These are phyloP conservation scores for Tragulus kanchil DNA, from an alignment of 2,113 vertebrate species.

Conservation along the genomic window DNA sequence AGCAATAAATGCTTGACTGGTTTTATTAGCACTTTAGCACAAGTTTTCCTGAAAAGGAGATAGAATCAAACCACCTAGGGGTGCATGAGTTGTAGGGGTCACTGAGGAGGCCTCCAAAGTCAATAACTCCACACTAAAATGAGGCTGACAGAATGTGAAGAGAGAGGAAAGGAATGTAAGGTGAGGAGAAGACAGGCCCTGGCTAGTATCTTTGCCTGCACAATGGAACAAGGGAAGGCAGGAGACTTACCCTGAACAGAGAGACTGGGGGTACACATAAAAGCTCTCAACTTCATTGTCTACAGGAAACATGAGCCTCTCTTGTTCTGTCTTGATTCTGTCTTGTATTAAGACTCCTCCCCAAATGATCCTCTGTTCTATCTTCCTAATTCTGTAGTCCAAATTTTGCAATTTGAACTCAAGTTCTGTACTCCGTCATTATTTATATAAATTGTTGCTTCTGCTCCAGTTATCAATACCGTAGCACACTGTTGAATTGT, in stretches of 20 bases:
- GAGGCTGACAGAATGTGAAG: neutral
- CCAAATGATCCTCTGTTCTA: neutral
- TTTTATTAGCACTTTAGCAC: conserved; percentile 40
- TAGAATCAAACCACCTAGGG: neutral
- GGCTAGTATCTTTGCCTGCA: neutral
- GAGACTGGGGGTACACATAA: neutral
- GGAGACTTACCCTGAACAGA: neutral
- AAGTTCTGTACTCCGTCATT: neutral
- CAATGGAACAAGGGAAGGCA: neutral
- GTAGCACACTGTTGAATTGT: accelerated
- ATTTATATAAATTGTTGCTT: neutral
- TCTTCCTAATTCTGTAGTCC: neutral
- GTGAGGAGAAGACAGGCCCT: neutral
- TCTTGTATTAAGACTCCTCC: neutral
- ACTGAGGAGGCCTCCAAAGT: neutral
- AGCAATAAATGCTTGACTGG: conserved; percentile 64
- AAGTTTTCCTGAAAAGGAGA: neutral
- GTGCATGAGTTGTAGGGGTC: conserved; percentile 8
- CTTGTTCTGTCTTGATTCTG: neutral
- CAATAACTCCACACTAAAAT: conserved; percentile 22
- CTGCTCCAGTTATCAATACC: neutral
- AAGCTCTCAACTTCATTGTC: neutral
- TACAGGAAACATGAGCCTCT: neutral
- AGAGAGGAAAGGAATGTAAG: neutral
- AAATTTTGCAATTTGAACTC: neutral